Conservation (phyloP, 2,888 invertebrate genomes). For the Agrypnus murinus region DNA sequence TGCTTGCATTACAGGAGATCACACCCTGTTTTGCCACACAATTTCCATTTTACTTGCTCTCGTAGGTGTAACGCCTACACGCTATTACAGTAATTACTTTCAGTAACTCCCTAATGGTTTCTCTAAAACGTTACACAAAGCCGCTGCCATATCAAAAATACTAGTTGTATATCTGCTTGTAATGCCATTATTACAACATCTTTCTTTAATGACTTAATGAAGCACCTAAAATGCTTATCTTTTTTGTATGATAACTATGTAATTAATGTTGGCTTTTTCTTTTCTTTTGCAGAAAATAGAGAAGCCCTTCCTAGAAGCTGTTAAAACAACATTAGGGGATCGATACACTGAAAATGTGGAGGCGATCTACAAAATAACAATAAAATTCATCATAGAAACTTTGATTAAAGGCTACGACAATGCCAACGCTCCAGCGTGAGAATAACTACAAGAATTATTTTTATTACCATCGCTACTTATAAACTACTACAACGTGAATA, state of each 20-base stretch:
- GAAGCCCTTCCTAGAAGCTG: conserved; percentile 90
- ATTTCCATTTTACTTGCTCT: conserved; percentile 16
- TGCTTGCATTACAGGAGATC: conserved; percentile 21
- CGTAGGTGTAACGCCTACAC: conserved; percentile 14
- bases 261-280: conserved; percentile 11
- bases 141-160: neutral
- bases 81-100: conserved; percentile 26
- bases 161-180: neutral
- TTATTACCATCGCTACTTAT: no score
- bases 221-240: no score
- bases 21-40: conserved; percentile 20
- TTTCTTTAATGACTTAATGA: no score
- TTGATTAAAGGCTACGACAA: conserved; percentile 85
- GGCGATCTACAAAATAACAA: conserved; percentile 90
- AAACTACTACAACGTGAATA: conserved; percentile 10
- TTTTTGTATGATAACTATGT: no score
- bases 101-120: conserved; percentile 18
- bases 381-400: conserved; percentile 90
- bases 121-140: conserved; percentile 8
- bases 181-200: no score
- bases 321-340: conserved; percentile 89
- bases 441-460: conserved; percentile 36
- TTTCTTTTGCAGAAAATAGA: conserved; percentile 86
- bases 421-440: conserved; percentile 56
- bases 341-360: conserved; percentile 93